Evolutionary conservation across 2,113 vertebrate species (phyloP), one percentile per base, ranked within the genome.

Genomic region (Penelope pileata): DNA sequence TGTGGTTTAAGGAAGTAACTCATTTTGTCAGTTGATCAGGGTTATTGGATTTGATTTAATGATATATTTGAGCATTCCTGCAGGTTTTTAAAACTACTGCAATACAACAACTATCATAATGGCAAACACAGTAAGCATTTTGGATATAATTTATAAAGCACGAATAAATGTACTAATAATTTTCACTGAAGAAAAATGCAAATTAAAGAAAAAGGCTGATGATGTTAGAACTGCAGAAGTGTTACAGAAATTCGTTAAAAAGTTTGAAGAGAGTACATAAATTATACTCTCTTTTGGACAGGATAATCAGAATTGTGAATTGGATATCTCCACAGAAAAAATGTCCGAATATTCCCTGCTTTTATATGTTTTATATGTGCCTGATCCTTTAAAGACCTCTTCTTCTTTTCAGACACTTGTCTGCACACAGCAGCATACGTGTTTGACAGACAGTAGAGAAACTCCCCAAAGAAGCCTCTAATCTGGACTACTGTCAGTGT

Each of bases 41-140:
- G 76, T 90, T 90, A 86, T 56, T 92, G 1, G 36, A 79, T 89
- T 91, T 64, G 18, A 74, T 91, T 76, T 96, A 50, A 17, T 95
- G 24, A 51, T 51, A 51, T 23, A 51, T 12, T 95, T 60, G 70
- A 66, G 43, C 79, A 77, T 36, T 81, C 9, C 53, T 89, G 40
- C 58, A 69, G 5, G 2, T 14, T 69, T 64, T 67, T 54, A 21
- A 27, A 77, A 74, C 45, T 4, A 3, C 32, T 84, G 9, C n/a
- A n/a, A 34, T 56, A 27, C 24, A 67, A 27, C 22, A 51, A 26
- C 26, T 38, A 24, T 23, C 13, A 6, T 63, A 78, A 56, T 56
- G 38, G 54, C 63, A 66, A 82, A 27, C 43, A 82, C 3, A 59
- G 13, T 47, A 73, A 90, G 62, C 12, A 48, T 70, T 89, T 45